Evolutionary conservation across 1,140 invertebrate genomes (phyloP).

Genomic region (Eubasilissa regina): DNA sequence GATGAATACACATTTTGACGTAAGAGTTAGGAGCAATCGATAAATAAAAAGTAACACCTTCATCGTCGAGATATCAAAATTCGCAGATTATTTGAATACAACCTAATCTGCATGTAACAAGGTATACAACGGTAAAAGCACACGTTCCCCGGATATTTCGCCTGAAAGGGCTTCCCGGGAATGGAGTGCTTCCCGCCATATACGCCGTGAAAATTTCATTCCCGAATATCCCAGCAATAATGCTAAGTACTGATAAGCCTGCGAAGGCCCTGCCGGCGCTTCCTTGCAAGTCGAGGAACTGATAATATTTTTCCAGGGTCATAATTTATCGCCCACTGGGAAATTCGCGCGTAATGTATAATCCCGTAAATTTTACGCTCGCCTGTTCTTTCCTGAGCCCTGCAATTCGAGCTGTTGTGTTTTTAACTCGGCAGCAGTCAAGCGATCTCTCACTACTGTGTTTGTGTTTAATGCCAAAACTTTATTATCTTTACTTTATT

Average conservation of each 20-base stretch:
- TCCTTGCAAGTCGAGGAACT: constrained; percentile 37
- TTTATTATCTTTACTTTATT: not conserved
- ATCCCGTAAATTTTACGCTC: constrained; percentile 35
- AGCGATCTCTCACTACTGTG: not conserved
- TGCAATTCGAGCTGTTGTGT: not conserved
- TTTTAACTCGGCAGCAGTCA: no score
- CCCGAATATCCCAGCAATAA: constrained; percentile 58
- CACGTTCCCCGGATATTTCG: not conserved
- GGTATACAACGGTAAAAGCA: not conserved
- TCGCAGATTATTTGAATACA: not conserved
- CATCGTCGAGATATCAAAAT: not conserved
- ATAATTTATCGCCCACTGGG: constrained; percentile 49
- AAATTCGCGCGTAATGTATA: constrained; percentile 36
- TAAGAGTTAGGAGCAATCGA: no score
- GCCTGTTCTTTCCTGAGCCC: not conserved
- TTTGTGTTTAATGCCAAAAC: not conserved
- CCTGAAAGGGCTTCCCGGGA: constrained; percentile 17
- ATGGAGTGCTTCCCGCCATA: constrained; percentile 33
- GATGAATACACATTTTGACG: no score
- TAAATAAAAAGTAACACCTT: no score
- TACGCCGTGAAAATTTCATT: constrained; percentile 59
- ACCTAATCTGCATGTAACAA: not conserved
- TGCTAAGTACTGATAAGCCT: constrained; percentile 59
- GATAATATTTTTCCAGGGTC: constrained; percentile 49
- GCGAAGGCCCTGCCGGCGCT: constrained; percentile 48